Evolutionary conservation across 2,113 vertebrate species (phyloP).

Genomic region (human (Homo sapiens)): GRCh38 chr9:83982001-83982500

Average conservation of each 20-base stretch:
- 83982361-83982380: not conserved
- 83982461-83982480: no score
- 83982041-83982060: not conserved
- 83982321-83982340: not conserved
- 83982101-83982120: not conserved
- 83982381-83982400: no score
- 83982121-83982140: not conserved
- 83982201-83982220: not conserved
- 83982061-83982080: not conserved
- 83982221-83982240: not conserved
- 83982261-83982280: not conserved
- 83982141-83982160: not conserved
- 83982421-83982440: no score
- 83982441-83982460: no score
- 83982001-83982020: not conserved
- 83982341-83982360: not conserved
- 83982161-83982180: slow-evolving; percentile 1
- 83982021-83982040: not conserved
- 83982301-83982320: not conserved
- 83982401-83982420: no score
- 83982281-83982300: not conserved
- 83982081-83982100: not conserved
- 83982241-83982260: not conserved
- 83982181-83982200: not conserved
- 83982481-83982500: no score